Evolutionary conservation across 2,113 vertebrate genomes (phyloP).

Genomic region (Eulemur macaco): DNA sequence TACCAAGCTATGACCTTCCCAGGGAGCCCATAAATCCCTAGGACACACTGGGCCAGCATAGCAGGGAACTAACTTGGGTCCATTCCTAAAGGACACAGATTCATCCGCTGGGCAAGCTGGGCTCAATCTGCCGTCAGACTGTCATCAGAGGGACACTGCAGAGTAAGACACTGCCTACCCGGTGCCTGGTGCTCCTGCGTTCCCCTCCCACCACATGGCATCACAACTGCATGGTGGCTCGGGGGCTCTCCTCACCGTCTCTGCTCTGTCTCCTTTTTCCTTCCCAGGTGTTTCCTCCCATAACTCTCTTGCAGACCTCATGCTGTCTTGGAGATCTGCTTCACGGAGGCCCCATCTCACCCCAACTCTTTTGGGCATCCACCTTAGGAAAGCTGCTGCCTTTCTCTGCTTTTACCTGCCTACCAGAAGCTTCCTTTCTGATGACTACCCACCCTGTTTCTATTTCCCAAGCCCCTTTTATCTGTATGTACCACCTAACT

Average conservation of each 20-base stretch:
- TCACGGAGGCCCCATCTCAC: background rate
- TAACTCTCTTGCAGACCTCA: background rate
- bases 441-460: background rate
- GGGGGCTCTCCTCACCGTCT: background rate
- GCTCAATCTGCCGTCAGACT: background rate
- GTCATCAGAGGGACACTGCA: rapidly evolving
- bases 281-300: rapidly evolving
- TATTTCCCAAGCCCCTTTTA: background rate
- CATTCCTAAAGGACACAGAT: background rate
- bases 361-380: background rate
- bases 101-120: background rate
- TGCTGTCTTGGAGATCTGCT: background rate
- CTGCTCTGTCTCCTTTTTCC: background rate
- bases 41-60: too few relatives aligned
- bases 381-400: background rate
- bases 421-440: background rate
- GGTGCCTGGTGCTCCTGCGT: rapidly evolving
- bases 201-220: rapidly evolving
- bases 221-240: rapidly evolving
- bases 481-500: background rate
- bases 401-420: background rate
- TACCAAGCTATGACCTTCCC: rapidly evolving
- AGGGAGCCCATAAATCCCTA: background rate
- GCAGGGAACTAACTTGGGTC: rapidly evolving
- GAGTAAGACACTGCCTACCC: background rate